Base-by-base conservation (phyloP, 2,113 vertebrate genomes). In the Regulus satrapa region DNA sequence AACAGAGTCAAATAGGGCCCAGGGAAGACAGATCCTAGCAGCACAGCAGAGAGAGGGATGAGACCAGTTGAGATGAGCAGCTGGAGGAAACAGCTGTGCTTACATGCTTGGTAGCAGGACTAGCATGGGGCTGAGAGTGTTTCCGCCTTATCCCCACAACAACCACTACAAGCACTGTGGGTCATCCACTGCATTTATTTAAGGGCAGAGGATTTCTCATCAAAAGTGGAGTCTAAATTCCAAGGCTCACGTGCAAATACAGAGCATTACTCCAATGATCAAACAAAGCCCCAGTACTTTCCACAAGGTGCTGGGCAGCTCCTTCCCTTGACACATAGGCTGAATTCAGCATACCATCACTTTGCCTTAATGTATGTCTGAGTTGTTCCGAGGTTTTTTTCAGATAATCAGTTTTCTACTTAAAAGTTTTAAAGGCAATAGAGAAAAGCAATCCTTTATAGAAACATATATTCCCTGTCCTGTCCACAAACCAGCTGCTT, bases 261-360 rank as follows among this genome's bases (percentile, higher is more conserved):
- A 82, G 18, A 62, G 7, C 1, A 3, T 56, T 11, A 36, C 6
- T 38, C 12, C 0, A 0, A 48, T 1, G 1, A 31, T 7, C 16
- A 59, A 85, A 46, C 10, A 58, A 85, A 95, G 54, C 8, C n/a
- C 14, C 14, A 28, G 12, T 41, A 23, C 49, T 68, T 94, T 36
- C 49, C 45, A 26, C 20, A 64, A 18, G n/a, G 23, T 1, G 2
- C 38, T 69, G 36, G n/a, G 29, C 25, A 88, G 23, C 26, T 69
- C 9, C 9, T 77, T 89, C 74, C 40, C 46, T 71, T 67, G 25
- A 74, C 45, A 28, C 5, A 3, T 21, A 68, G 29, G 29, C 24
- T 51, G 46, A 91, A 25, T 12, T 38, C 58, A 59, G n/a, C 0
- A 0, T 41, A 40, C 8, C 31, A 6, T 62, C 41, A 18, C 20